Base-by-base conservation (phyloP, 2,888 invertebrate species). In the Metalampra italica region DNA sequence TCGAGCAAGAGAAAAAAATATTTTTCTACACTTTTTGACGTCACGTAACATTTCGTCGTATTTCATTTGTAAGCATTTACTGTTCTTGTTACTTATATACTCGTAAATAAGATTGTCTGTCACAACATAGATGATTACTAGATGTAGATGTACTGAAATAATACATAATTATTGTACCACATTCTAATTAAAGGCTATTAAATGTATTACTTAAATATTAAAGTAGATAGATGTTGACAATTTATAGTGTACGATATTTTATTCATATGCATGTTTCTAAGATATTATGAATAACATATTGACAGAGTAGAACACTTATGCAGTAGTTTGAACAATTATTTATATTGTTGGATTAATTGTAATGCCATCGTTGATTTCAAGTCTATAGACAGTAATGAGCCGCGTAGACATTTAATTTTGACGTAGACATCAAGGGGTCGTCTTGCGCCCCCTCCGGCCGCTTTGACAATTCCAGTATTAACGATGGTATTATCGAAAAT, bases 21-120 rank as follows among this genome's bases (percentile, higher is more conserved):
- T 89, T 89, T 88, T 89, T 89, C 87, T 88, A 89, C 82, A 86
- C 84, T 81, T 89, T 89, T 87, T 85, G 70, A 82, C 59, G 83
- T 84, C 82, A 77, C 79, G 77, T 72, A 68, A 56, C 67, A 69
- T 69, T 71, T 73, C 66, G 71, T 70, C 65, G 71, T 79, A 68
- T 66, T 70, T 78, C 77, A 77, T 82, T 82, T 79, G 65, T 82
- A 79, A 71, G 59, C 73, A 70, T 84, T 78, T 79, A 82, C 71
- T 75, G 73, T 80, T 79, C 75, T 76, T 63, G 73, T 79, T 78
- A 22, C 22, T 22, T 22, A 22, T 22, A 68, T 63, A 67, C 72
- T 73, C 61, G 57, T 69, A 52, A 62, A 59, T 61, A 44, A 44
- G 45, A 40, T 36, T 51, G 29, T 47, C 51, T 51, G 37, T 45